Conservation (phyloP, 2,888 invertebrate species). For the Mongoloraphidia duomilia region DNA sequence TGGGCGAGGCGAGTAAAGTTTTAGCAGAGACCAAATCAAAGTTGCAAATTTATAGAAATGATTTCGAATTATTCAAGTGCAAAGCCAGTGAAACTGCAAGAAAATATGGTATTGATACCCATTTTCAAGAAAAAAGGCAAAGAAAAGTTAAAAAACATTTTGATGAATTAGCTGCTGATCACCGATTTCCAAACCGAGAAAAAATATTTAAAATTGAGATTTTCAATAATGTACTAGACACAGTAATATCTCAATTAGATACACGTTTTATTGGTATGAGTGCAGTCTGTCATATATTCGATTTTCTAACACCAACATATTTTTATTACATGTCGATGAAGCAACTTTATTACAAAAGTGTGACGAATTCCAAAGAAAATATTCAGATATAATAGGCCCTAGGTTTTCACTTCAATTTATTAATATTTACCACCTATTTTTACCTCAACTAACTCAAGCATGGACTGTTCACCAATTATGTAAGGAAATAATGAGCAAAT, state of each 20-base stretch:
- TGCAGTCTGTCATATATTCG: conserved; percentile 17
- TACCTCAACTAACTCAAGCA: too few species aligned
- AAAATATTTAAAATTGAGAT: too few species aligned
- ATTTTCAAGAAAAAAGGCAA: conserved; percentile 14
- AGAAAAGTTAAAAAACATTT: conserved; percentile 18
- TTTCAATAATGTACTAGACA: too few species aligned
- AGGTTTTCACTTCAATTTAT: conserved; percentile 14
- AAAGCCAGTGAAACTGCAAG: conserved; percentile 17
- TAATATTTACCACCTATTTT: conserved; percentile 12
- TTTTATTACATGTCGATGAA: conserved; percentile 13
- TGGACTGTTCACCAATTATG: too few species aligned
- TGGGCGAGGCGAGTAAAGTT: conserved; percentile 15
- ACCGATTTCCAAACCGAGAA: conserved; percentile 11
- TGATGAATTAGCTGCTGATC: conserved; percentile 13
- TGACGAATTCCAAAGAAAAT: too few species aligned
- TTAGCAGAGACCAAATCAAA: too few species aligned
- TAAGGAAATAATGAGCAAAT: too few species aligned
- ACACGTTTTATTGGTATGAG: too few species aligned
- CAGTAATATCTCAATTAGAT: too few species aligned
- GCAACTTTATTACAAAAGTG: too few species aligned
- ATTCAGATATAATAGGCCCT: too few species aligned
- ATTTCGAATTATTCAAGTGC: conserved; percentile 16
- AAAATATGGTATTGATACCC: conserved; percentile 14
- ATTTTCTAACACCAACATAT: conserved; percentile 14
- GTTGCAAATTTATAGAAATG: conserved; percentile 17